Evolutionary conservation across 2,797 vertebrate species (phyloP).

Genomic region (Acrocephalus scirpaceus): DNA sequence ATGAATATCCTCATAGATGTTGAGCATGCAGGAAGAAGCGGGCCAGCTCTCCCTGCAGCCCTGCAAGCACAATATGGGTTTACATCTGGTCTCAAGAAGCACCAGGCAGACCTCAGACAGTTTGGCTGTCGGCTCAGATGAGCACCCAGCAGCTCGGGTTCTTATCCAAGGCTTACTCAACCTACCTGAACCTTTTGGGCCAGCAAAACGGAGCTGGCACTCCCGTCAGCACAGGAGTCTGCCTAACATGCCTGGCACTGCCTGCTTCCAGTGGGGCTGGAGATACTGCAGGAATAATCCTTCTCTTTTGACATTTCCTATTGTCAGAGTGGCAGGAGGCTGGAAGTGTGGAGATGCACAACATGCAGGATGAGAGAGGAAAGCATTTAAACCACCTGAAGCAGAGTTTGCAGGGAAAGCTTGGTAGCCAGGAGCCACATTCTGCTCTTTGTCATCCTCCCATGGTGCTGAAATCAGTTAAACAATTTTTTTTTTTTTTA

Average conservation of each 20-base stretch:
- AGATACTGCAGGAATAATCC: conserved; percentile 36
- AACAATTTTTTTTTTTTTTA: no score
- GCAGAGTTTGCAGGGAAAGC: background rate
- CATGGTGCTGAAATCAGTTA: background rate
- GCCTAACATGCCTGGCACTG: conserved; percentile 19
- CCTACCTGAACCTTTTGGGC: conserved; percentile 56
- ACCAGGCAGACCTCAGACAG: conserved; percentile 8
- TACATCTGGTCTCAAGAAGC: conserved; percentile 51
- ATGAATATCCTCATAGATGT: background rate
- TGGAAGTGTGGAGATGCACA: conserved; percentile 13
- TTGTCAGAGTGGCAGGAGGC: conserved; percentile 2
- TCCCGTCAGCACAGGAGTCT: background rate
- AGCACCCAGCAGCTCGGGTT: background rate
- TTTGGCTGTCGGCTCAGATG: background rate
- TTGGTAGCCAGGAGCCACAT: background rate
- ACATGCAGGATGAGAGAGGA: conserved; percentile 3
- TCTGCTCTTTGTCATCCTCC: background rate
- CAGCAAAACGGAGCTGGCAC: conserved; percentile 7
- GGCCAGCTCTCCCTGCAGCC: conserved; percentile 10
- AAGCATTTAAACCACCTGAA: conserved; percentile 35
- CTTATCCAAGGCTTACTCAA: conserved; percentile 46
- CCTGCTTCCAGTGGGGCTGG: conserved; percentile 28
- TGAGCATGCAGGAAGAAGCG: background rate
- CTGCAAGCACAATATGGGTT: conserved; percentile 50
- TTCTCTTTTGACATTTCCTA: conserved; percentile 44